A percentile compares a stretch with the other conserved stretches of the same genome.
These are phyloP conservation scores for Hydropotes inermis DNA, from an alignment of 2,113 vertebrate species.

Conservation along the genomic window DNA sequence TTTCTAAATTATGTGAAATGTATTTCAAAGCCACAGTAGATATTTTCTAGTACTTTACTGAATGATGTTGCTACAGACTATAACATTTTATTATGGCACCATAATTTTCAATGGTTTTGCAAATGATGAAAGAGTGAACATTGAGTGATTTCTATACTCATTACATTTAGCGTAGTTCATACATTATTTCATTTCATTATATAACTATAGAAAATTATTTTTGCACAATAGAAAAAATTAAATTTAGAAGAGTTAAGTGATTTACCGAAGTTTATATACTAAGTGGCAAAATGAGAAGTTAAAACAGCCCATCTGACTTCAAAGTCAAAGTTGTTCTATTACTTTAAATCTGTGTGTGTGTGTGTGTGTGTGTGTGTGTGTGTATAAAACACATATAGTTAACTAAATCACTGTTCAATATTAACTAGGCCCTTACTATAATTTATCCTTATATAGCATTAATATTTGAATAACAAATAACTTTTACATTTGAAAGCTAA, in stretches of 20 bases:
- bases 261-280: neutral
- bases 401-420: neutral
- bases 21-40: slow-evolving; percentile 56
- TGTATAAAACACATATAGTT: neutral
- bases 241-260: neutral
- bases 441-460: neutral
- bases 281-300: neutral
- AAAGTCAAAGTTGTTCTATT: neutral
- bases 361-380: no score
- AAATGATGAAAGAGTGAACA: neutral
- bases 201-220: neutral
- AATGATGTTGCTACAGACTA: neutral
- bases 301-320: neutral
- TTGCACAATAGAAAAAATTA: neutral
- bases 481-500: neutral
- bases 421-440: neutral
- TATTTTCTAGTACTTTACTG: slow-evolving; percentile 40
- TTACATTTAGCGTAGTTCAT: neutral
- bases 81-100: slow-evolving; percentile 36
- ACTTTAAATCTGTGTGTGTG: neutral
- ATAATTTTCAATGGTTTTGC: slow-evolving; percentile 39
- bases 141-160: neutral
- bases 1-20: slow-evolving; percentile 62
- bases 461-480: neutral
- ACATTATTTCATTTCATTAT: neutral